phyloP scores from a whole-genome alignment of 2,888 invertebrate genomes.

The Xestia ashworthii region DNA sequence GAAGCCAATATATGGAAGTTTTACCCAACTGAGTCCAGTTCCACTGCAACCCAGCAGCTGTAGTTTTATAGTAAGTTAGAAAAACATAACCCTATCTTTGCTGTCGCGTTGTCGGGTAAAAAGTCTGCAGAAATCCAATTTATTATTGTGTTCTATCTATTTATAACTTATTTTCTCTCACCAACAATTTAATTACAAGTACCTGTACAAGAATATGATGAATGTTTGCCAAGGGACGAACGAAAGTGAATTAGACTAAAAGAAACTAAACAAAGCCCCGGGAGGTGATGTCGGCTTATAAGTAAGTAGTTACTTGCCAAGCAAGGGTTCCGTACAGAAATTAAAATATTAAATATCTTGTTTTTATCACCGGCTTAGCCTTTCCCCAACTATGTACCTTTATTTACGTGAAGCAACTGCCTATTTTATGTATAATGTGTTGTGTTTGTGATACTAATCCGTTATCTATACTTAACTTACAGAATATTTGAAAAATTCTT shows the following conservation, averaged over 20 bases:
- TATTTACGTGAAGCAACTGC: not conserved
- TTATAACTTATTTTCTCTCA: conserved; percentile 7
- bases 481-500: too few species aligned
- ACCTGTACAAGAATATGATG: conserved; percentile 56
- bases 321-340: conserved; percentile 31
- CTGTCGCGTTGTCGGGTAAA: not conserved
- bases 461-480: too few species aligned
- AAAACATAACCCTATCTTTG: not conserved
- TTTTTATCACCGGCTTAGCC: not conserved
- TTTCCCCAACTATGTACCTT: not conserved
- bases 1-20: too few species aligned
- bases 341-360: conserved; percentile 14
- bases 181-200: conserved; percentile 43
- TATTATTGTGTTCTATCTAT: not conserved
- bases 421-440: not conserved
- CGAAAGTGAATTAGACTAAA: conserved; percentile 62
- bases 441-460: not conserved
- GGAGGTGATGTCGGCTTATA: conserved; percentile 35
- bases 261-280: conserved; percentile 61
- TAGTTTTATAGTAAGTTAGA: not conserved
- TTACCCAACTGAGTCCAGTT: too few species aligned
- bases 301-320: conserved; percentile 24
- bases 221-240: conserved; percentile 57
- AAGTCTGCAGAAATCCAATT: not conserved
- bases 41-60: too few species aligned